These are phyloP conservation scores for Tinamus guttatus DNA, from an alignment of 2,113 vertebrate genomes.

Conservation along the genomic window DNA sequence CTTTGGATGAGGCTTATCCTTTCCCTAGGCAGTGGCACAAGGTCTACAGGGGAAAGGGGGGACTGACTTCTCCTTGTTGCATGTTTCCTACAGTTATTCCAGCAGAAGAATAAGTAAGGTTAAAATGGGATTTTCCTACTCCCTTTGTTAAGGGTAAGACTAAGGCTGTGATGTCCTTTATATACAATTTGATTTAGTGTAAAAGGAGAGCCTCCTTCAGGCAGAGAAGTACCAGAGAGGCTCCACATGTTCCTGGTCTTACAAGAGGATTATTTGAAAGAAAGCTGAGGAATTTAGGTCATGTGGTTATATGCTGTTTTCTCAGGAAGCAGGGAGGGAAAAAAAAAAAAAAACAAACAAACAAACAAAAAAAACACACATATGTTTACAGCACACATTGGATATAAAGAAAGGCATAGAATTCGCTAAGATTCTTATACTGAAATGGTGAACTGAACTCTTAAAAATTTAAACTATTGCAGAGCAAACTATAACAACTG, in stretches of 20 bases:
- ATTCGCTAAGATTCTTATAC: not conserved
- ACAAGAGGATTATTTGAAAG: not conserved
- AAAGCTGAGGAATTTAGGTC: not conserved
- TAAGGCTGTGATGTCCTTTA: conserved; percentile 4
- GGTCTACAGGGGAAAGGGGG: not conserved
- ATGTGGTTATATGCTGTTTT: not conserved
- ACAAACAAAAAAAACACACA: not conserved
- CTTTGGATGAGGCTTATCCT: conserved; percentile 35
- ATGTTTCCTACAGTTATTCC: not conserved
- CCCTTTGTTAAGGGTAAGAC: conserved; percentile 1
- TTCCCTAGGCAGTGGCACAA: conserved; percentile 43
- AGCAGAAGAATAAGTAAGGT: not conserved
- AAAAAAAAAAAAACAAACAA: not conserved
- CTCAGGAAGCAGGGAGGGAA: not conserved
- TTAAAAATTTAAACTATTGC: not conserved
- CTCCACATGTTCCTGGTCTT: not conserved
- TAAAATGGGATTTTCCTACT: conserved; percentile 49
- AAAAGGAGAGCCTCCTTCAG: not conserved
- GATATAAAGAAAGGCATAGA: no score
- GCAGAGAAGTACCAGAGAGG: not conserved
- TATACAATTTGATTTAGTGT: not conserved
- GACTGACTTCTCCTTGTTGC: not conserved
- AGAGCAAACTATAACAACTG: not conserved
- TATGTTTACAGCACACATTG: not conserved
- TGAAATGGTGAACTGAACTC: not conserved